Conservation (phyloP, 2,888 invertebrate genomes). For the Deroplatys truncata region DNA sequence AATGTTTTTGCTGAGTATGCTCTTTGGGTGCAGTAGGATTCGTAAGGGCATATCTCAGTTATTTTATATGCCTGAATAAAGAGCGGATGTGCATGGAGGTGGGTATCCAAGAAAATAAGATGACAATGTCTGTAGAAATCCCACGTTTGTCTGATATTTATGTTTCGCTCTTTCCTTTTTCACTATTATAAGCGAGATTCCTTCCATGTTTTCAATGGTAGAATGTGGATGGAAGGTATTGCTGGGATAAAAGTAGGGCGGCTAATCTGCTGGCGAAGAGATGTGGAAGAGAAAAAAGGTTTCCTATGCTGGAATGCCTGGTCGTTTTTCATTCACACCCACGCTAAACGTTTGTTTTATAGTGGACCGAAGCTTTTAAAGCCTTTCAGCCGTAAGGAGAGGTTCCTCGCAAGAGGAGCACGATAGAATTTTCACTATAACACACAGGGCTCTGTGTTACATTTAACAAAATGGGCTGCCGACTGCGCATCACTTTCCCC, state of each 20-base stretch:
- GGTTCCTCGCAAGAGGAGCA: not conserved
- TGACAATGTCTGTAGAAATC: not conserved
- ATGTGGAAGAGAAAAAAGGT: not conserved
- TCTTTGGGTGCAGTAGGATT: too few relatives aligned
- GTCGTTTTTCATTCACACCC: not conserved
- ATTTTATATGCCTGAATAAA: not conserved
- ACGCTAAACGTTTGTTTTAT: not conserved
- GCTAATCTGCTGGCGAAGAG: not conserved
- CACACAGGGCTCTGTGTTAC: not conserved
- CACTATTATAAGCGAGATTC: not conserved
- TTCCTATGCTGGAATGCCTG: not conserved
- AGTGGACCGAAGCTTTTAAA: not conserved
- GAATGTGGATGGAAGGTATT: not conserved
- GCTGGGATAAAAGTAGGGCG: not conserved
- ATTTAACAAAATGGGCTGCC: not conserved
- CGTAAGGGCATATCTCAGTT: not conserved
- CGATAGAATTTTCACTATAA: not conserved
- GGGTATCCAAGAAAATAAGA: not conserved
- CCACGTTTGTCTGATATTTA: not conserved
- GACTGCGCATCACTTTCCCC: not conserved
- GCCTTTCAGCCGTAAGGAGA: not conserved
- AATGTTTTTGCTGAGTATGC: too few relatives aligned
- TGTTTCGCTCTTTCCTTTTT: not conserved
- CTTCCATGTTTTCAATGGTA: not conserved
- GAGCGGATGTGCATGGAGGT: not conserved